Evolutionary conservation across 2,888 invertebrate genomes (phyloP).

Genomic region (Dryomyza anilis): DNA sequence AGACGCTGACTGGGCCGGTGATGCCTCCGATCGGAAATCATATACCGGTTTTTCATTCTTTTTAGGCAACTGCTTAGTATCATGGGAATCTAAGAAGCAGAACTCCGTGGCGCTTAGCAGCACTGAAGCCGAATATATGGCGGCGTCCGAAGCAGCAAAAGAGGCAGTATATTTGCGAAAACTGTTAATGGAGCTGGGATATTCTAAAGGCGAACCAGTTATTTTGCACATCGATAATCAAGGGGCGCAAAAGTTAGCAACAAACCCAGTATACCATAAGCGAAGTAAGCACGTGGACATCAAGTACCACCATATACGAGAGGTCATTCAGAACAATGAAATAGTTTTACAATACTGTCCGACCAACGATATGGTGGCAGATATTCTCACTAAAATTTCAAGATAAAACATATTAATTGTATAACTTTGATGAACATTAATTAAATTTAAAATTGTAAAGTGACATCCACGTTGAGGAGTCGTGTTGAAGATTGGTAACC

Average conservation of each 20-base stretch:
- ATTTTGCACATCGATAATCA: constrained; percentile 15
- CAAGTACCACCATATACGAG: constrained; percentile 23
- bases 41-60: constrained; percentile 31
- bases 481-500: constrained; percentile 17
- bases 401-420: neutral
- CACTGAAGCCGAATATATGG: no score
- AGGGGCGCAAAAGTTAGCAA: constrained; percentile 27
- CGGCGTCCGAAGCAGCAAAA: no score
- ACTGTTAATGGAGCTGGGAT: no score
- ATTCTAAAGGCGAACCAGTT: no score
- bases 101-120: no score
- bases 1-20: constrained; percentile 37
- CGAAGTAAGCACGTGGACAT: constrained; percentile 26
- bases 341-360: constrained; percentile 21
- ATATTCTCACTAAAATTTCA: constrained; percentile 27
- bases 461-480: constrained; percentile 27
- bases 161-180: no score
- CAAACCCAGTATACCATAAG: constrained; percentile 31
- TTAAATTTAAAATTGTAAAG: constrained; percentile 9
- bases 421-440: neutral
- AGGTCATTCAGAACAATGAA: constrained; percentile 7
- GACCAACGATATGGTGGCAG: constrained; percentile 23
- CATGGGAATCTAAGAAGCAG: constrained; percentile 30
- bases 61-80: constrained; percentile 16
- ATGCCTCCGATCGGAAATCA: constrained; percentile 31